Evolutionary conservation across 2,888 invertebrate genomes (phyloP).

Genomic region (Latheticus oryzae): DNA sequence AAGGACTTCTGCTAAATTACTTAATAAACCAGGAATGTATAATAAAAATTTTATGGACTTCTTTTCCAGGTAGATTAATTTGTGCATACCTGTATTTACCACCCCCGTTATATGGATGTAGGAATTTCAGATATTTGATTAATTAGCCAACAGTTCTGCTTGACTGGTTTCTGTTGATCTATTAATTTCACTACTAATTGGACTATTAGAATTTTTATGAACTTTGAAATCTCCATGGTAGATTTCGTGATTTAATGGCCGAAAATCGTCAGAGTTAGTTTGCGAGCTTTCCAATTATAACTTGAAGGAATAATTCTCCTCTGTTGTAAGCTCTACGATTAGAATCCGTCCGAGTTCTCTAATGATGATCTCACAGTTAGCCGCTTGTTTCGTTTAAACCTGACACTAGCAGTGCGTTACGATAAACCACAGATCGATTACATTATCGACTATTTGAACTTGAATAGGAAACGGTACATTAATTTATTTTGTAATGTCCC

Average conservation of each 20-base stretch:
- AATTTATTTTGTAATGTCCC: conserved; percentile 34
- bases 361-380: conserved; percentile 30
- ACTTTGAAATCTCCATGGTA: no score
- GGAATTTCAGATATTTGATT: conserved; percentile 6
- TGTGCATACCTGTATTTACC: conserved; percentile 3
- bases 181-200: no score
- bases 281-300: conserved; percentile 31
- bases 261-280: conserved; percentile 5
- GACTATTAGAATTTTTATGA: no score
- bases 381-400: conserved; percentile 24
- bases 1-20: conserved; percentile 8
- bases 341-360: conserved; percentile 22
- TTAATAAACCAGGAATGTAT: conserved; percentile 25
- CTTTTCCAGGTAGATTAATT: conserved; percentile 14
- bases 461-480: conserved; percentile 40
- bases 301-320: conserved; percentile 31
- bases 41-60: conserved; percentile 13
- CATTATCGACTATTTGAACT: conserved; percentile 35
- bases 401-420: conserved; percentile 16
- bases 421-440: conserved; percentile 34
- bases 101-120: not conserved
- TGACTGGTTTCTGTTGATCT: not conserved
- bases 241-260: no score
- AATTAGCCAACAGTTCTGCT: conserved; percentile 7
- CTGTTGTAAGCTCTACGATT: conserved; percentile 24